Conservation (phyloP, 92 coral and sea anemone genomes). For the Micromussa lordhowensis region DNA sequence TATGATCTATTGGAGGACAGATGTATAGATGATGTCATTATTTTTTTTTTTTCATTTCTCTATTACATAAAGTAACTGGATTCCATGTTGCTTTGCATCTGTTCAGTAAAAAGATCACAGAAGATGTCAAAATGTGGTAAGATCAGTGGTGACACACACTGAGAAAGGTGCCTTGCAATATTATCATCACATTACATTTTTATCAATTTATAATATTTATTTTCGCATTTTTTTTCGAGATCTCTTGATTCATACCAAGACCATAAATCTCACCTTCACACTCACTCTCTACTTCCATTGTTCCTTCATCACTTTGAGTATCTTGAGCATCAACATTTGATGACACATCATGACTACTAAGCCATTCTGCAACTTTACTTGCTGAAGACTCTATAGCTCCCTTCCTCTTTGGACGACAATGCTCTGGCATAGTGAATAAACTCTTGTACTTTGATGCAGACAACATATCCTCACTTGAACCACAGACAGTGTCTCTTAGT, state of each 20-base stretch:
- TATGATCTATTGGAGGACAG: no score
- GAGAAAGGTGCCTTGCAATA: no score
- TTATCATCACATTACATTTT: neutral
- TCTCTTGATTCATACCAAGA: constrained; percentile 3
- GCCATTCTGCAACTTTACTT: constrained; percentile 40
- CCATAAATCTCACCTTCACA: constrained; percentile 15
- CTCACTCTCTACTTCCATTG: neutral
- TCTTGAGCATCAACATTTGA: constrained; percentile 3
- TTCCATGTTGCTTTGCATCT: no score
- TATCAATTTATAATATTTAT: no score
- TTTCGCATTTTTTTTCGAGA: neutral
- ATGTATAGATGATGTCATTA: no score
- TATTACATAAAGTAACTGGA: no score
- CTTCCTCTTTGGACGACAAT: constrained; percentile 7
- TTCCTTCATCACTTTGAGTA: neutral
- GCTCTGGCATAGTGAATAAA: constrained; percentile 1
- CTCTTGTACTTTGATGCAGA: constrained; percentile 1
- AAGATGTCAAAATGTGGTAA: no score
- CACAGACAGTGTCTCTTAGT: neutral
- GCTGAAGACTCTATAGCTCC: constrained; percentile 13
- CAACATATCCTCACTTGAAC: neutral
- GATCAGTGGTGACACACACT: no score
- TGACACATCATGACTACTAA: neutral
- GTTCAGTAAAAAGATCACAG: no score
- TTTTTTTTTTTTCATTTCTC: no score